Conservation (phyloP, 2,888 invertebrate genomes). For the Apodemia mormo region DNA sequence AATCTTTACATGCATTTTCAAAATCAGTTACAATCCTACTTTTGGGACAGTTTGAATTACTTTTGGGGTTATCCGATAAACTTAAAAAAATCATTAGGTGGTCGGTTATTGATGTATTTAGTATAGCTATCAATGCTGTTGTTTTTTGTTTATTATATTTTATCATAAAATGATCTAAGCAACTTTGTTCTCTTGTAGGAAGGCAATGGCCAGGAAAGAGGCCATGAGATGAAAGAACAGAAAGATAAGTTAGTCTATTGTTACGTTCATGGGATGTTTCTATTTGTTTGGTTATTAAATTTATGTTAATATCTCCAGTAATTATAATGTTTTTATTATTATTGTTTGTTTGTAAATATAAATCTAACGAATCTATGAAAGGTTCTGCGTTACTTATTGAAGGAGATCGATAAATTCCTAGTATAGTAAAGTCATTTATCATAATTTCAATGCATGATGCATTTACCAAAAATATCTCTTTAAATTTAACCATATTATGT, state of each 20-base stretch:
- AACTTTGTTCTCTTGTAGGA: background rate
- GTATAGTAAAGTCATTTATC: background rate
- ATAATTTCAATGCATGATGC: background rate
- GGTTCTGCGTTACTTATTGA: background rate
- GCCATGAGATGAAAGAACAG: background rate
- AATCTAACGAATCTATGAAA: background rate
- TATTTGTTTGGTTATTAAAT: too few species aligned
- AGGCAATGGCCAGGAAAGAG: background rate
- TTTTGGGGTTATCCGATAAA: background rate
- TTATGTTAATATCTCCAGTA: too few species aligned
- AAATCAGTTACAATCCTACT: background rate
- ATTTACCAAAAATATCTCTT: background rate
- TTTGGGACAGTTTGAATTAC: background rate
- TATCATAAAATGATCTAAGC: background rate
- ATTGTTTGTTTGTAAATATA: background rate
- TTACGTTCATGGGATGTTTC: background rate
- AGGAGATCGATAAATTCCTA: background rate
- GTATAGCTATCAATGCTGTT: too few species aligned
- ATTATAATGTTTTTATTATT: background rate
- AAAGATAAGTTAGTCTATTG: background rate
- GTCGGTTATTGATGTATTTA: too few species aligned
- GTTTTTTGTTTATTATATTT: background rate
- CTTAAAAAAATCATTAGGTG: too few species aligned
- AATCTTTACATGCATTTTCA: background rate
- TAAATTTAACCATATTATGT: constrained; percentile 1